Percentiles rank a stretch among this genome's conserved stretches.
Evolutionary conservation across 2,888 invertebrate species (phyloP).

Genomic region (Habrosyne pyritoides): DNA sequence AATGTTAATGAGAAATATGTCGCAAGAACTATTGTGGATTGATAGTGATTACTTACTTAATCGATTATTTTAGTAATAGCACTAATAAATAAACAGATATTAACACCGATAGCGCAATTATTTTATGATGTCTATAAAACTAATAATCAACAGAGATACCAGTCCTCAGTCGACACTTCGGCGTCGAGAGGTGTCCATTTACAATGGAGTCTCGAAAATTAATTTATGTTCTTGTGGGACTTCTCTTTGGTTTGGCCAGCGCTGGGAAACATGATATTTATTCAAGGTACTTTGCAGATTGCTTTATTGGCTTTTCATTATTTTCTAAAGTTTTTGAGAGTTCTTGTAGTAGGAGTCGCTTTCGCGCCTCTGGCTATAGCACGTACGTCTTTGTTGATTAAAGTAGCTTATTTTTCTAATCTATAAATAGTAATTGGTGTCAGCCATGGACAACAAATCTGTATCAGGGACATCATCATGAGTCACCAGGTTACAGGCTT

Average conservation of each 20-base stretch:
- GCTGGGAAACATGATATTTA: constrained; percentile 25
- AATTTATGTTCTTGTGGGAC: background rate
- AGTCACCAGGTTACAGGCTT: too few relatives aligned
- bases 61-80: background rate
- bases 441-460: too few relatives aligned
- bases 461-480: too few relatives aligned
- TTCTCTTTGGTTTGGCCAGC: constrained; percentile 9
- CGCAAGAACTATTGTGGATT: background rate
- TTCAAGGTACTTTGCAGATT: constrained; percentile 11
- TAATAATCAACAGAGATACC: background rate
- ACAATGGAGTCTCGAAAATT: background rate
- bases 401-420: too few relatives aligned
- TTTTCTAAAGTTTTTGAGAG: background rate
- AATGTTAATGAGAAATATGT: background rate
- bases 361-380: too few relatives aligned
- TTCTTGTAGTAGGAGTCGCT: too few relatives aligned
- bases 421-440: too few relatives aligned
- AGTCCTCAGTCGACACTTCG: background rate
- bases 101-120: background rate
- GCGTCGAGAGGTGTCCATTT: background rate
- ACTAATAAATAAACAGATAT: background rate
- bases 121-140: background rate
- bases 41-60: background rate
- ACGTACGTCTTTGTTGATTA: too few relatives aligned
- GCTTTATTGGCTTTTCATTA: background rate